A percentile compares a stretch with the other conserved stretches of the same genome.
Evolutionary conservation across 2,888 invertebrate genomes (phyloP).

Genomic region (Pteria penguin): DNA sequence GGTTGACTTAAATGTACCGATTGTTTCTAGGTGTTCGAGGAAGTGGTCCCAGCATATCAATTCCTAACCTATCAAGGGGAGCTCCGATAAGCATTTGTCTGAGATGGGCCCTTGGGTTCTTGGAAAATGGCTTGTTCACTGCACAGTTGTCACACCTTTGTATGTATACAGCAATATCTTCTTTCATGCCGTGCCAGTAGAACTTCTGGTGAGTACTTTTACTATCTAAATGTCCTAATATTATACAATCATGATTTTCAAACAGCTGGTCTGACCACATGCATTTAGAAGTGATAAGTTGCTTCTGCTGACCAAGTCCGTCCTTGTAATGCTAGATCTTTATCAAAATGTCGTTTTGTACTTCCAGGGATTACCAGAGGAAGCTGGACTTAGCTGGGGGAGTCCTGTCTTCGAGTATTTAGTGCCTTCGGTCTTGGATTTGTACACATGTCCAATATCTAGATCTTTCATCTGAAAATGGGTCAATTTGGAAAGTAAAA

Average conservation of each 20-base stretch:
- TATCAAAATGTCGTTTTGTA: slow-evolving; percentile 9
- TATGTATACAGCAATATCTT: slow-evolving; percentile 21
- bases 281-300: not conserved
- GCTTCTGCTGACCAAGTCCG: not conserved
- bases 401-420: not conserved
- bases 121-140: slow-evolving; percentile 25
- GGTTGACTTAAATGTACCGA: slow-evolving; percentile 44
- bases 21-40: slow-evolving; percentile 34
- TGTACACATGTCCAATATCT: not conserved
- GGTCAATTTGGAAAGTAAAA: not conserved
- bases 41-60: slow-evolving; percentile 19
- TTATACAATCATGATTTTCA: slow-evolving; percentile 11
- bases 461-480: slow-evolving; percentile 6
- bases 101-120: slow-evolving; percentile 25
- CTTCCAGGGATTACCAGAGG: slow-evolving; percentile 1
- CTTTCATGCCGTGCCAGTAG: slow-evolving; percentile 39
- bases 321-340: not conserved
- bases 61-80: slow-evolving; percentile 25
- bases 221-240: slow-evolving; percentile 35
- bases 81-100: slow-evolving; percentile 29
- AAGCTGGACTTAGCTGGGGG: not conserved
- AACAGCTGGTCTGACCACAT: slow-evolving; percentile 3
- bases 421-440: not conserved
- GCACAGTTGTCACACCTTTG: slow-evolving; percentile 24
- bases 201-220: slow-evolving; percentile 30